Evolutionary conservation across 2,888 invertebrate genomes (phyloP).

Genomic region (Dynastes maya): DNA sequence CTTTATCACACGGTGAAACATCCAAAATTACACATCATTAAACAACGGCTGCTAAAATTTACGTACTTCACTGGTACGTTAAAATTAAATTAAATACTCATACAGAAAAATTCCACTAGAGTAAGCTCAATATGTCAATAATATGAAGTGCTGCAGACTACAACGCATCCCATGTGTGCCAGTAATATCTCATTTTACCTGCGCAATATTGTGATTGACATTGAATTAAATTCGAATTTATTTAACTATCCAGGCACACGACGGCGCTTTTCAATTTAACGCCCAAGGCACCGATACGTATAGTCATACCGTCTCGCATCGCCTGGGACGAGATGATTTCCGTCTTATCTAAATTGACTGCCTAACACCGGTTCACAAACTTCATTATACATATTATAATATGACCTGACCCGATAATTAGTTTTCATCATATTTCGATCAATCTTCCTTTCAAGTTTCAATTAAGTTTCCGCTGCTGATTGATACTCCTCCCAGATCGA

Average conservation of each 20-base stretch:
- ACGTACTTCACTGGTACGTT: too few relatives aligned
- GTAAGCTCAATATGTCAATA: too few relatives aligned
- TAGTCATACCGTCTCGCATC: neutral
- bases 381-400: slow-evolving; percentile 34
- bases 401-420: slow-evolving; percentile 31
- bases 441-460: slow-evolving; percentile 46
- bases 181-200: neutral
- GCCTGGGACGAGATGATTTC: slow-evolving; percentile 26
- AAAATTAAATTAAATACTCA: too few relatives aligned
- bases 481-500: slow-evolving; percentile 14
- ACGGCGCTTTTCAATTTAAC: slow-evolving; percentile 4
- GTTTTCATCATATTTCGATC: slow-evolving; percentile 45
- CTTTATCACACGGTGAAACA: too few relatives aligned
- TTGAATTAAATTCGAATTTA: neutral
- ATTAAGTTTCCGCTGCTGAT: slow-evolving; percentile 43
- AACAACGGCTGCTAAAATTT: too few relatives aligned
- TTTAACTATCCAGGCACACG: neutral
- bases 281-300: neutral
- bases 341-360: slow-evolving; percentile 43
- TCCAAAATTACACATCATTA: too few relatives aligned
- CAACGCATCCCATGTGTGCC: too few relatives aligned
- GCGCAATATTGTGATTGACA: neutral
- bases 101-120: too few relatives aligned
- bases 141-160: too few relatives aligned
- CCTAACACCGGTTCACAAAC: slow-evolving; percentile 28